Percentiles rank a stretch among this genome's conserved stretches.
Conservation (phyloP, 2,888 invertebrate species). For the Mesorhabditis sp. region DNA sequence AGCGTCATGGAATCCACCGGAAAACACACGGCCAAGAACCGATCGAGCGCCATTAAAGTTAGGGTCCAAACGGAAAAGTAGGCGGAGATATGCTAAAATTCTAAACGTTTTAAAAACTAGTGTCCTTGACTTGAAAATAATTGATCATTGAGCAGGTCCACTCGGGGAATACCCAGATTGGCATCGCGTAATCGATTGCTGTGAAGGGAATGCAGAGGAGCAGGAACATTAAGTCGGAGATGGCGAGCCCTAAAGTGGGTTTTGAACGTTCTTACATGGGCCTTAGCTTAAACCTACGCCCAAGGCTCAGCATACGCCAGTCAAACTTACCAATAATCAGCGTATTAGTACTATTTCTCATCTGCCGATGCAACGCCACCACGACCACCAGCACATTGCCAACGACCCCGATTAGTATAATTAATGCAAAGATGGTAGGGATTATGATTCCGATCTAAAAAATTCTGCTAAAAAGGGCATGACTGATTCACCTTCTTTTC, state of each 20-base stretch:
- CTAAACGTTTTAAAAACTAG: background rate
- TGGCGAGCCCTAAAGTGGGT: constrained; percentile 42
- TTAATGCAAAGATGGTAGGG: constrained; percentile 72
- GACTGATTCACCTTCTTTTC: constrained; percentile 30
- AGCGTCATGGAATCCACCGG: constrained; percentile 68
- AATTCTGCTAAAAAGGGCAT: constrained; percentile 3
- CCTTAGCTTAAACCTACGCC: too few species aligned
- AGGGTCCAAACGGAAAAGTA: constrained; percentile 89
- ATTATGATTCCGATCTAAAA: constrained; percentile 44
- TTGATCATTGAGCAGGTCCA: constrained; percentile 85
- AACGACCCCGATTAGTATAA: constrained; percentile 79
- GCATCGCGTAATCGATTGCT: constrained; percentile 80
- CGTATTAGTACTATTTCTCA: constrained; percentile 87
- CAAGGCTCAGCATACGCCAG: background rate
- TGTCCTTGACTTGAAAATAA: constrained; percentile 66
- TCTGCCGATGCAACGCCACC: constrained; percentile 80
- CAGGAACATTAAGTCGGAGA: constrained; percentile 80
- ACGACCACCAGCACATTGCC: constrained; percentile 87
- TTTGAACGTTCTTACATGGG: background rate
- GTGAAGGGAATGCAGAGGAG: constrained; percentile 91
- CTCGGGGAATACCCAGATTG: constrained; percentile 84
- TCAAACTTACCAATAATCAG: constrained; percentile 69
- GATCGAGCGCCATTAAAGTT: constrained; percentile 85
- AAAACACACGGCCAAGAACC: constrained; percentile 86
- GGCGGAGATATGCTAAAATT: constrained; percentile 73